Conservation (phyloP, 2,113 vertebrate genomes). For the Turnix velox region DNA sequence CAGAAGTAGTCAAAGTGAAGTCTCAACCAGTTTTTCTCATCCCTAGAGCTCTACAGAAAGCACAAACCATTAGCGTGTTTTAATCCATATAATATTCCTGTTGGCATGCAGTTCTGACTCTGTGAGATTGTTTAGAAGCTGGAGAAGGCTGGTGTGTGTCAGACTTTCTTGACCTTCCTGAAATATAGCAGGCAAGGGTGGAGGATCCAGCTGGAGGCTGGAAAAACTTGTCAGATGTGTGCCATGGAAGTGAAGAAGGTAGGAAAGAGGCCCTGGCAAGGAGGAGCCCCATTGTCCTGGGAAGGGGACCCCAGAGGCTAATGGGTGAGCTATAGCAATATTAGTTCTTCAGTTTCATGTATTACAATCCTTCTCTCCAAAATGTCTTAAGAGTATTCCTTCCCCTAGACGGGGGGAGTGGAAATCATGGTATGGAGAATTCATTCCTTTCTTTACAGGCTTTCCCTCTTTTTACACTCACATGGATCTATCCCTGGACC, state of each 20-base stretch:
- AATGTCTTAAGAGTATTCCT: not conserved
- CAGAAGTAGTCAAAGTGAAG: not conserved
- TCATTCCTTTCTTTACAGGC: not conserved
- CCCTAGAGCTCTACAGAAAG: not conserved
- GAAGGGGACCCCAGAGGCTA: not conserved
- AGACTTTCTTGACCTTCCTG: not conserved
- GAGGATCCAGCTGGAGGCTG: not conserved
- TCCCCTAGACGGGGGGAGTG: not conserved
- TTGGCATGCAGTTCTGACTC: not conserved
- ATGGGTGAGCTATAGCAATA: not conserved
- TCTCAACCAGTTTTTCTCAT: not conserved
- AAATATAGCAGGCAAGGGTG: not conserved
- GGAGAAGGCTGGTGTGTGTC: not conserved
- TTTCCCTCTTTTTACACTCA: not conserved
- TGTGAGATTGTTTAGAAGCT: not conserved
- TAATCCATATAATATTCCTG: not conserved
- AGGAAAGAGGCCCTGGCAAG: not conserved
- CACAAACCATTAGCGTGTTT: not conserved
- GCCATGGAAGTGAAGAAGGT: not conserved
- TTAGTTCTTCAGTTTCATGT: not conserved
- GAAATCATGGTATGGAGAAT: not conserved
- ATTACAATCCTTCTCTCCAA: not conserved
- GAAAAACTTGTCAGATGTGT: not conserved
- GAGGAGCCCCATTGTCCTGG: not conserved
- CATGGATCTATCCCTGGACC: not conserved